Evolutionary conservation across 2,888 invertebrate genomes (phyloP), one percentile per base, ranked within the genome.

Genomic region (Acholoe squamosa): DNA sequence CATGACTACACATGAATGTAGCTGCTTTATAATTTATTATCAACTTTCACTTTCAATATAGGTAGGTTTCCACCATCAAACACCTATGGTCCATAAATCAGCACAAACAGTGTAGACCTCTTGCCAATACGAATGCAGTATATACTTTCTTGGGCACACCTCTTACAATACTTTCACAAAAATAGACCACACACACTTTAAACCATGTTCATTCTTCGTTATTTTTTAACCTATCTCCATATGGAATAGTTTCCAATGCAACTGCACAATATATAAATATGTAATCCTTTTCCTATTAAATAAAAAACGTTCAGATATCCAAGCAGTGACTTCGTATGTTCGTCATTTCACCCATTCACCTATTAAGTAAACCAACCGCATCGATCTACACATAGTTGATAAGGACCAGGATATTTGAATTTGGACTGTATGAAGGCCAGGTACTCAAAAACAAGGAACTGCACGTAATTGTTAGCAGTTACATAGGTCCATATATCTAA

Each of bases 331-430:
- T 61, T 61, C 19, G n/a, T n/a, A n/a, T n/a, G n/a, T 71, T n/a
- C 12, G 14, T 71, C 25, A 71, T n/a, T 61, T 61, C 28, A 7
- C 28, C 25, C 31, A 71, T 28, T 28, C 0, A 25, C 71, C 31
- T 28, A 22, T 22, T 80, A 80, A 80, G 80, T 80, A 80, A 80
- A 80, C 43, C 80, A 43, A 80, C 80, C 80, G 80, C 80, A 43
- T n/a, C 34, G 0, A 14, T 43, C n/a, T 10, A 16, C 76, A 76
- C 22, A 76, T 31, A 31, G 43, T 80, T n/a, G 0, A 80, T 12
- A 34, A 14, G 7, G 33, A 71, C 0, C n/a, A n/a, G n/a, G n/a
- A n/a, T n/a, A n/a, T 25, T 28, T 14, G 7, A 71, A 71, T 14
- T 71, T 71, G 3, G 5, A 25, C 19, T 1, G 28, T 0, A 71